Evolutionary conservation across 2,797 vertebrate species (phyloP).

Genomic region (Emys orbicularis): DNA sequence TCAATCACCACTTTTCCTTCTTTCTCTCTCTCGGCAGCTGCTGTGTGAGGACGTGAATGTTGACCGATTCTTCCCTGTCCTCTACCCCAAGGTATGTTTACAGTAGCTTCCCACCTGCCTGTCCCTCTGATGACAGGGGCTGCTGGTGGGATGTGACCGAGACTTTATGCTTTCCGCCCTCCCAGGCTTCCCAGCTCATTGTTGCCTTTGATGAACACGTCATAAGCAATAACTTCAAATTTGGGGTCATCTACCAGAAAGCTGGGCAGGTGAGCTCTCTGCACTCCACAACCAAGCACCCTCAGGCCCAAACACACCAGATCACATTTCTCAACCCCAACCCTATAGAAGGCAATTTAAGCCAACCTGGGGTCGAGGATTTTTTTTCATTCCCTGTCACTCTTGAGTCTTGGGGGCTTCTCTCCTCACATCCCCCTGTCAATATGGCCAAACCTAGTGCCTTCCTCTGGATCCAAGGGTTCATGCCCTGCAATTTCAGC

Average conservation of each 20-base stretch:
- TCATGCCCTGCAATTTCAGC: neutral
- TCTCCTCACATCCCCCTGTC: neutral
- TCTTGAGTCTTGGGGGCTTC: neutral
- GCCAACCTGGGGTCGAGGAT: neutral
- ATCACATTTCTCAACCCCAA: neutral
- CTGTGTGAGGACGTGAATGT: conserved; percentile 93
- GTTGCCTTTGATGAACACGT: conserved; percentile 82
- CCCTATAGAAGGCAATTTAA: neutral
- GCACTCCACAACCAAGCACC: rapidly evolving
- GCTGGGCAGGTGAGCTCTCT: conserved; percentile 74
- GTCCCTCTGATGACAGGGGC: neutral
- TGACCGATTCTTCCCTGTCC: conserved; percentile 92
- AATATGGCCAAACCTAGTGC: neutral
- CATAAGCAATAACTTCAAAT: conserved; percentile 82
- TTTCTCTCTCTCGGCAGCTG: conserved; percentile 80
- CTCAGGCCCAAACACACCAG: neutral
- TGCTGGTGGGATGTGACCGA: neutral
- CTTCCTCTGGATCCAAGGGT: neutral
- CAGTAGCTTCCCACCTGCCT: neutral
- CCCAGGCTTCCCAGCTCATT: conserved; percentile 78
- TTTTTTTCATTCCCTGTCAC: neutral
- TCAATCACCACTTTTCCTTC: conserved; percentile 17
- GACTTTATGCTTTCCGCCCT: conserved; percentile 25
- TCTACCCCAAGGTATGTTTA: conserved; percentile 91
- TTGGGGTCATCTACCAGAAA: conserved; percentile 83